These are phyloP conservation scores for Aphyosemion australe DNA, from an alignment of 2,113 vertebrate species.

Conservation along the genomic window DNA sequence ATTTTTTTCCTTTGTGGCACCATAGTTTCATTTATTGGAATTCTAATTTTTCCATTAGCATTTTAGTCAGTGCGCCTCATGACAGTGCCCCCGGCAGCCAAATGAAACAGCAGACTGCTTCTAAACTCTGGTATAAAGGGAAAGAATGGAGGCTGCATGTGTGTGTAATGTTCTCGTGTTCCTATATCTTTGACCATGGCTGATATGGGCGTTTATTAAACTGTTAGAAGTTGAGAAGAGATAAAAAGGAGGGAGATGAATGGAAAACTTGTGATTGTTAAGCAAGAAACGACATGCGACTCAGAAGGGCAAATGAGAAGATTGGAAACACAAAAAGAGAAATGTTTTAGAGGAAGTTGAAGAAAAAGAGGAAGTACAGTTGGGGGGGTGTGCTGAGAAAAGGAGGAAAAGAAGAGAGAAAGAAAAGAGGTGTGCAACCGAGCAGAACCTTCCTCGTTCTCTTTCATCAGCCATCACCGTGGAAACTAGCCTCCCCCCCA, in stretches of 20 bases:
- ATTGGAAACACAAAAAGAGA: conserved; percentile 32
- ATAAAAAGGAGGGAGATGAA: conserved; percentile 12
- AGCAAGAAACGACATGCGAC: background rate
- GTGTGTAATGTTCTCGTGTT: background rate
- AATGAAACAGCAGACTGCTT: background rate
- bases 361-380: conserved; percentile 14
- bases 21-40: conserved; percentile 1
- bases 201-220: conserved; percentile 3
- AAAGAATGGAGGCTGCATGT: background rate
- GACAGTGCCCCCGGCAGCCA: conserved; percentile 1
- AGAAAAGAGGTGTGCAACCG: conserved; percentile 62
- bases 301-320: conserved; percentile 23
- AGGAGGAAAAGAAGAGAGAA: conserved; percentile 12
- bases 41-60: conserved; percentile 9
- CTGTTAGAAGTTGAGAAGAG: background rate
- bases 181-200: background rate
- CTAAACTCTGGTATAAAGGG: background rate
- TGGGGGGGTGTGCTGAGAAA: conserved; percentile 27
- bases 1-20: background rate
- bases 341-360: conserved; percentile 26
- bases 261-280: conserved; percentile 37
- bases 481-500: conserved; percentile 63
- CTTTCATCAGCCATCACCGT: conserved; percentile 75
- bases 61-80: conserved; percentile 16
- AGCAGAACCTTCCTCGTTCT: conserved; percentile 73